Evolutionary conservation across 2,797 vertebrate genomes (phyloP).

Genomic region (Sitta carolinensis): DNA sequence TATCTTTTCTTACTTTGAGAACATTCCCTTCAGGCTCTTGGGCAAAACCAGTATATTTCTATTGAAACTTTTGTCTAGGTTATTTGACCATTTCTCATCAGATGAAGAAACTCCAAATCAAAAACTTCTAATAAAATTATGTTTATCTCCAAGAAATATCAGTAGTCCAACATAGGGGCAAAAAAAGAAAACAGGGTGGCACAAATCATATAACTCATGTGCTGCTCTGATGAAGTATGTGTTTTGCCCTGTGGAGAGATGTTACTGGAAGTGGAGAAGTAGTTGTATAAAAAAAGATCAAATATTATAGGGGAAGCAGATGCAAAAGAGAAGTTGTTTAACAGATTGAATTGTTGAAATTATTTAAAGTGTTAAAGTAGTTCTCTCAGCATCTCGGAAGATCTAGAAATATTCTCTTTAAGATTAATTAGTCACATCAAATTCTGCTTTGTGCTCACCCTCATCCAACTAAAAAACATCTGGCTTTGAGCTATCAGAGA

Average conservation of each 20-base stretch:
- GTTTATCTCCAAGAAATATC: neutral
- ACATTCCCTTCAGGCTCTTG: fast-evolving
- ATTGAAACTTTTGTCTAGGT: neutral
- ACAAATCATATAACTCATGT: neutral
- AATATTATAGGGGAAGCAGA: neutral
- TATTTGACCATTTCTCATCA: neutral
- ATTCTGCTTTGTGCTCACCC: slow-evolving; percentile 18
- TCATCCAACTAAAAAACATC: slow-evolving; percentile 66
- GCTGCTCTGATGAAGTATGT: neutral
- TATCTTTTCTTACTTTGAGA: neutral
- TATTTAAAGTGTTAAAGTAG: neutral
- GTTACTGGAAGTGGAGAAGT: neutral
- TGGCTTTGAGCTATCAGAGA: slow-evolving; percentile 53
- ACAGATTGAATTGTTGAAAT: neutral
- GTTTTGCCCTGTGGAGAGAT: neutral
- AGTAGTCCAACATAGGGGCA: neutral
- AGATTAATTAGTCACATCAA: slow-evolving; percentile 67
- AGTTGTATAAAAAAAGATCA: neutral
- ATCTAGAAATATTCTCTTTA: neutral
- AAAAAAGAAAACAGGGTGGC: fast-evolving
- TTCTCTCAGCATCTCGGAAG: neutral
- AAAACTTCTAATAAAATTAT: neutral
- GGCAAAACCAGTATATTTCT: neutral
- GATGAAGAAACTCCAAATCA: neutral
- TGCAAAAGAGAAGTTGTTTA: neutral